Evolutionary conservation across 2,888 invertebrate genomes (phyloP).

Genomic region (Dascillus cervinus): DNA sequence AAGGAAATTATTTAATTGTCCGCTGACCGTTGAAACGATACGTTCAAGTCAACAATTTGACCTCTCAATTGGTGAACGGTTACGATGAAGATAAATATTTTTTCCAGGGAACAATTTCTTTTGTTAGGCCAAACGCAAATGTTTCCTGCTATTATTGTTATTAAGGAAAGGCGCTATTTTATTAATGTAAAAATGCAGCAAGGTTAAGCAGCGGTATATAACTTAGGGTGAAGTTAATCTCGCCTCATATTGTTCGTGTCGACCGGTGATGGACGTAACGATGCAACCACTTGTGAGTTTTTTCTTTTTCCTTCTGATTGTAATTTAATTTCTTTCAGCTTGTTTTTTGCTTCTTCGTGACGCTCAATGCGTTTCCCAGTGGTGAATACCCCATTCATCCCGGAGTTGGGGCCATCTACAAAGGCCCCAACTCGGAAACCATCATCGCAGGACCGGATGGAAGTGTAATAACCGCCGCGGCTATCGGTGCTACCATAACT

Average conservation of each 20-base stretch:
- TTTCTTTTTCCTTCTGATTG: slow-evolving; percentile 1
- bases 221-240: too few relatives aligned
- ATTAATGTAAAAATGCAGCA: slow-evolving; percentile 31
- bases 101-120: too few relatives aligned
- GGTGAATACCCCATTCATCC: slow-evolving; percentile 27
- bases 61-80: too few relatives aligned
- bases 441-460: slow-evolving; percentile 40
- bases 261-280: too few relatives aligned
- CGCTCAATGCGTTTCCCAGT: slow-evolving; percentile 6
- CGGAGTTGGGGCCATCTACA: slow-evolving; percentile 35
- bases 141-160: too few relatives aligned
- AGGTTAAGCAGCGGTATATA: slow-evolving; percentile 37
- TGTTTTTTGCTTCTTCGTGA: slow-evolving; percentile 3
- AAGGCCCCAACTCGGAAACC: slow-evolving; percentile 36
- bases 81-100: too few relatives aligned
- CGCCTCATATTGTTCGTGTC: too few relatives aligned
- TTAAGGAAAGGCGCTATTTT: slow-evolving; percentile 28
- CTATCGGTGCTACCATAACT: slow-evolving; percentile 25
- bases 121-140: too few relatives aligned
- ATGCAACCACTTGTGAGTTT: too few relatives aligned
- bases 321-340: slow-evolving; percentile 7
- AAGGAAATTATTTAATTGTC: too few relatives aligned
- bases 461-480: slow-evolving; percentile 33
- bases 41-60: too few relatives aligned
- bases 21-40: too few relatives aligned